Conservation (phyloP, 2,113 vertebrate genomes). For the Atrichornis clamosus region DNA sequence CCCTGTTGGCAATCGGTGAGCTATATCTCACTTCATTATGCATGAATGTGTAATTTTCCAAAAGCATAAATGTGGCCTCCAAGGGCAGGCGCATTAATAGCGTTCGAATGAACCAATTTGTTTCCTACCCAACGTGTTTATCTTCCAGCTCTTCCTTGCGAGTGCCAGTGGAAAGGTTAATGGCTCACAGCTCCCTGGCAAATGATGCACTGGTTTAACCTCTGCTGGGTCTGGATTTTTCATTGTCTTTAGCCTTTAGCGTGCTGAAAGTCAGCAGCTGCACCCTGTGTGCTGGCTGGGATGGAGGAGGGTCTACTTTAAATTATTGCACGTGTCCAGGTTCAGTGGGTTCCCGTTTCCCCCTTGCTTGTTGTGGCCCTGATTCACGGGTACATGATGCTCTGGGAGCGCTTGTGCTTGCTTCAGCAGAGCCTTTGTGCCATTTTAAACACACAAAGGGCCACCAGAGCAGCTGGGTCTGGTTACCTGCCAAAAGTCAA, state of each 20-base stretch:
- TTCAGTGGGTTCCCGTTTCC: neutral
- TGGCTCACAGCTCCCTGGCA: slow-evolving; percentile 39
- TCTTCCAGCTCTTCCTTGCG: slow-evolving; percentile 33
- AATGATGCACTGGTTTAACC: slow-evolving; percentile 38
- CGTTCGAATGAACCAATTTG: slow-evolving; percentile 54
- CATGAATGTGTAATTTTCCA: slow-evolving; percentile 60
- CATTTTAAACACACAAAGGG: neutral
- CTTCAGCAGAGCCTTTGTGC: neutral
- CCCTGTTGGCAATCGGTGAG: slow-evolving; percentile 52
- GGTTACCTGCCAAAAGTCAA: neutral
- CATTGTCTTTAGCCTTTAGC: slow-evolving; percentile 26
- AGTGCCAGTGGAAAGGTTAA: slow-evolving; percentile 61
- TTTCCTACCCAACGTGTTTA: slow-evolving; percentile 56
- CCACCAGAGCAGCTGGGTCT: neutral
- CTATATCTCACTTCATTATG: slow-evolving; percentile 62
- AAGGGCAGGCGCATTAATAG: slow-evolving; percentile 51
- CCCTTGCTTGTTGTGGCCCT: neutral
- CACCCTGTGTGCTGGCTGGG: neutral
- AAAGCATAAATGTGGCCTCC: slow-evolving; percentile 61
- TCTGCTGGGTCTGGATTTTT: neutral
- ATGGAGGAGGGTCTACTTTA: neutral
- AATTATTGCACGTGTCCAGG: neutral
- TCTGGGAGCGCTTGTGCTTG: neutral
- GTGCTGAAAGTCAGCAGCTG: neutral
- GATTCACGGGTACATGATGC: neutral